Evolutionary conservation across 2,888 invertebrate species (phyloP).

Genomic region (Entomobrya multifasciata): DNA sequence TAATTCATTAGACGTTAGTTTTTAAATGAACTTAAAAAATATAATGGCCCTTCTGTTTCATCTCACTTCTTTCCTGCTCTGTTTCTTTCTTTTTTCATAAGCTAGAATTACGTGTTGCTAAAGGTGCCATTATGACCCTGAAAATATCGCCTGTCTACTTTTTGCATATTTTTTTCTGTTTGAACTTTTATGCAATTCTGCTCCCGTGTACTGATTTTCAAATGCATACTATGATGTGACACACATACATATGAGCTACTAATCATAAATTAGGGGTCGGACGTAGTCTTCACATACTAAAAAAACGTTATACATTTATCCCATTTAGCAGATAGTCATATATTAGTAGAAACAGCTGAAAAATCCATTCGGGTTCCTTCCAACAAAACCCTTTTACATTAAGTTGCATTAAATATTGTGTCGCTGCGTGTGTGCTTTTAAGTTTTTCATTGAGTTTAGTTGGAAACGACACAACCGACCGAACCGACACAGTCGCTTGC

Average conservation of each 20-base stretch:
- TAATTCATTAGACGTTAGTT: constrained; percentile 56
- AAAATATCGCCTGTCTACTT: constrained; percentile 46
- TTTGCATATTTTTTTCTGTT: background rate
- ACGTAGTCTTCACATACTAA: no score
- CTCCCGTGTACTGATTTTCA: constrained; percentile 26
- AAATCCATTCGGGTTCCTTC: background rate
- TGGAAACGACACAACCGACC: background rate
- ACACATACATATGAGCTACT: no score
- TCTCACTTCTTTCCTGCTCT: background rate
- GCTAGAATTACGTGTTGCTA: background rate
- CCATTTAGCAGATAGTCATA: background rate
- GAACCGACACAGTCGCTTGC: no score
- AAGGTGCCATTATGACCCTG: constrained; percentile 67
- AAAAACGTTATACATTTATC: background rate
- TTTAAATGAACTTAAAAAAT: constrained; percentile 39
- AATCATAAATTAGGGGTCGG: no score
- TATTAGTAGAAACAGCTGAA: constrained; percentile 26
- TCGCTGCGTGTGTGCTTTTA: background rate
- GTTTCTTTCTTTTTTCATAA: no score
- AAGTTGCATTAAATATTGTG: background rate
- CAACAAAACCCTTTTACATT: constrained; percentile 10
- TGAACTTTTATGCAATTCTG: constrained; percentile 17
- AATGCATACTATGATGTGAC: no score
- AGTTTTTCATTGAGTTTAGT: constrained; percentile 12
- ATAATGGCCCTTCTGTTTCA: constrained; percentile 46